These are phyloP conservation scores for Stichopus chloronotus DNA, from an alignment of 35 echinoderm and acorn worm species.

Conservation along the genomic window DNA sequence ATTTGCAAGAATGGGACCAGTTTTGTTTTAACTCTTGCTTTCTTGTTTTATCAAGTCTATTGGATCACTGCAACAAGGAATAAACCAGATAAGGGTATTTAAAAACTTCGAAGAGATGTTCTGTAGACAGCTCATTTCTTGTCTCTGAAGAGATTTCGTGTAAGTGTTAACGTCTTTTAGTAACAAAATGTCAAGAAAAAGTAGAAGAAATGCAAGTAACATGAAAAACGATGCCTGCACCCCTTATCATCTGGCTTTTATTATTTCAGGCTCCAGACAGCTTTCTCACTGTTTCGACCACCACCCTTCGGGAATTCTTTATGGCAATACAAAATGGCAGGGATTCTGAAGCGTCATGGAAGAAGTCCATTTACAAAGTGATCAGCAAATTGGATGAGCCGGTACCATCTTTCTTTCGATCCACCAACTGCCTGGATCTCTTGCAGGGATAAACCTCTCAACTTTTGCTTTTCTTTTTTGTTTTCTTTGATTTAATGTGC, in stretches of 20 bases:
- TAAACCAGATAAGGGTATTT: too few species aligned
- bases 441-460: conserved; percentile 38
- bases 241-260: neutral
- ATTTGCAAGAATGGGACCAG: neutral
- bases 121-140: too few species aligned
- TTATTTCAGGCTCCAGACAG: conserved; percentile 83
- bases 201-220: too few species aligned
- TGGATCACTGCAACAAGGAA: too few species aligned
- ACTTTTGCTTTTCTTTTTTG: neutral
- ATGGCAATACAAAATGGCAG: conserved; percentile 79
- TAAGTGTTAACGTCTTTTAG: too few species aligned
- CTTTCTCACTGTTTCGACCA: conserved; percentile 82
- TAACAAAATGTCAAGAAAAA: too few species aligned
- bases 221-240: too few species aligned
- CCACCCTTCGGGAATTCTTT: conserved; percentile 90
- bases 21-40: too few species aligned
- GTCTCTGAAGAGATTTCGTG: too few species aligned
- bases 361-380: conserved; percentile 99
- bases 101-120: too few species aligned
- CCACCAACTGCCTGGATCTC: conserved; percentile 85
- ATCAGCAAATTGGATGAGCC: conserved; percentile 97
- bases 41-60: too few species aligned
- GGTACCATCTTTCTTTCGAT: conserved; percentile 90
- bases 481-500: neutral
- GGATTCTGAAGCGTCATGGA: conserved; percentile 93